A percentile compares a stretch with the other conserved stretches of the same genome.
These are phyloP conservation scores for Arrhamphus sclerolepis DNA, from an alignment of 2,797 vertebrate species.

Conservation along the genomic window DNA sequence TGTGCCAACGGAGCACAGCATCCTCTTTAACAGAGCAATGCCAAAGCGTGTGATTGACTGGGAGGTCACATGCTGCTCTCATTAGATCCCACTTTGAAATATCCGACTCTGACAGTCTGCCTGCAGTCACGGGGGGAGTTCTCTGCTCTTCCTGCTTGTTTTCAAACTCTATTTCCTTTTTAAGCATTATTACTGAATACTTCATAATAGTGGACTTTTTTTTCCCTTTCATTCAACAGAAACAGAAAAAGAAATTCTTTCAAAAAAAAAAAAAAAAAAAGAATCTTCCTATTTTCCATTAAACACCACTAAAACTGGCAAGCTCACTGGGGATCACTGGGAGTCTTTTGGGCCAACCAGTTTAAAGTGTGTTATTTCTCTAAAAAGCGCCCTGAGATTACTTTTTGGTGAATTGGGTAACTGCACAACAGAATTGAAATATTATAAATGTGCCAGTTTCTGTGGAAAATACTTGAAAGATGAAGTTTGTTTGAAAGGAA, in stretches of 20 bases:
- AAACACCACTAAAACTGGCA: conserved; percentile 35
- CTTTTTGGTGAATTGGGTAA: too few relatives aligned
- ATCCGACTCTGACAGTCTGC: conserved; percentile 11
- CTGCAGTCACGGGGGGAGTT: neutral
- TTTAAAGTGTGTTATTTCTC: conserved; percentile 35
- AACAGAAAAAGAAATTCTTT: conserved; percentile 57
- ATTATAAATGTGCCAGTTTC: too few relatives aligned
- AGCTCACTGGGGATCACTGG: conserved; percentile 14
- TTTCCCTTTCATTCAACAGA: conserved; percentile 34
- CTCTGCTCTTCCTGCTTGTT: conserved; percentile 20
- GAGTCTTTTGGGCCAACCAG: conserved; percentile 35
- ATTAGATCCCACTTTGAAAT: conserved; percentile 60
- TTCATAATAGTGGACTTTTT: conserved; percentile 65
- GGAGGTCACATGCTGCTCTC: conserved; percentile 52
- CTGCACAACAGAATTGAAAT: too few relatives aligned
- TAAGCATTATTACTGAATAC: conserved; percentile 50
- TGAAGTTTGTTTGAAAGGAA: conserved; percentile 33
- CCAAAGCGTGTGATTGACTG: conserved; percentile 59
- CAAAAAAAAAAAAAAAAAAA: too few relatives aligned
- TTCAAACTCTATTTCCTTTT: conserved; percentile 29
- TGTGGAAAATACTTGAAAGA: conserved; percentile 37
- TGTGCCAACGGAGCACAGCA: conserved; percentile 32
- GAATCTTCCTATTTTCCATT: conserved; percentile 58
- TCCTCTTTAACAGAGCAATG: conserved; percentile 52
- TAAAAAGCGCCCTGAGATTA: too few relatives aligned